Evolutionary conservation across 2,113 vertebrate species (phyloP), one percentile per base, ranked within the genome.

Genomic region (Morone saxatilis): DNA sequence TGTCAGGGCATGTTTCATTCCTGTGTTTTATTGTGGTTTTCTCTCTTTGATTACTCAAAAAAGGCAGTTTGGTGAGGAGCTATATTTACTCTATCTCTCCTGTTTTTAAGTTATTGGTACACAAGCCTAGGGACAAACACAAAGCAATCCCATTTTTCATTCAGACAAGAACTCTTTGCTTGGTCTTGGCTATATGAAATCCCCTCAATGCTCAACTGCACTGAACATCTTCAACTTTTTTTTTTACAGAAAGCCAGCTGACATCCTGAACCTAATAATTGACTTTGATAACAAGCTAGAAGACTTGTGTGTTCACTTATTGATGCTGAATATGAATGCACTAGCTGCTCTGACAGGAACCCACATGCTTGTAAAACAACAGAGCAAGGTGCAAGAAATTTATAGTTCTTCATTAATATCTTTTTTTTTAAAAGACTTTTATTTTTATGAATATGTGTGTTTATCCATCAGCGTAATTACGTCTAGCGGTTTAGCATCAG

Each of bases 31-130:
- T 85, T 65, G 36, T 71, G 41, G 62, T 71, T 87, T 81, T 85
- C 54, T 59, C 59, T 76, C 66, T 84, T 83, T 86, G 43, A 70
- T 90, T 81, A 81, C 57, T 82, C 81, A 78, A 84, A 90, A 81
- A 71, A 87, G 71, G 73, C 78, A 69, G 82, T 92, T 90, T 80
- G 67, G 62, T 51, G 73, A 90, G 88, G 80, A 77, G 89, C 80
- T 90, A 91, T 92, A 91, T 93, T 93, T 93, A 90, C 89, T 72
- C 20, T 90, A 88, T 84, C 69, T 80, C 80, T 77, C 85, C 84
- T 90, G 81, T 93, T 92, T 90, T 94, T 85, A 93, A 93, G 90
- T 91, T 92, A 90, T 90, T 88, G 83, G 87, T 93, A 88, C 92
- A 91, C 80, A 88, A 88, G 92, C 92, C 90, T 56, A 81, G 88